Evolutionary conservation across 2,797 vertebrate species (phyloP), one percentile per base, ranked within the genome.

Genomic region (Falco columbarius): DNA sequence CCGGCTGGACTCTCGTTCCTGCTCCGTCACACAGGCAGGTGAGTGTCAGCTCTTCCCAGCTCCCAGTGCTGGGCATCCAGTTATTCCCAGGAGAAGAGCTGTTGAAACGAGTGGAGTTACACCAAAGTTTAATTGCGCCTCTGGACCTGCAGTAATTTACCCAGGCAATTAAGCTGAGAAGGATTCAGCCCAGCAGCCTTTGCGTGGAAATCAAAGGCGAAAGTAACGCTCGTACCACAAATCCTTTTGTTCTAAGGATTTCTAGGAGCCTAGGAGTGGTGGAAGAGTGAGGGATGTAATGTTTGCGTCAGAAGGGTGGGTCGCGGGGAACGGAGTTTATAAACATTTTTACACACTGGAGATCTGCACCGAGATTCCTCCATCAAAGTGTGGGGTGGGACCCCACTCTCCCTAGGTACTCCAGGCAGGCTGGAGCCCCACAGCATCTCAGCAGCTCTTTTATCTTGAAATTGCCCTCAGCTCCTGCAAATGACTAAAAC

Each of bases 291-390:
- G 77, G 75, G 68, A 22, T 24, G 86, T 36, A 6, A 32, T 6
- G 34, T 68, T 30, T 93, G 96, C 81, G 91, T 94, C 92, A 91
- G 52, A 12, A 85, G 95, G 93, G 87, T 77, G 96, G 95, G 81
- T 88, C 49, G 1, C 70, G 61, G 5, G 87, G 81, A 90, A 9
- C 70, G 4, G 84, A 5, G 68, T 86, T 95, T 79, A 51, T 72
- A 90, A 94, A 95, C 85, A 79, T 10, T 58, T 85, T 54, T 93
- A 81, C 74, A 24, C 52, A 2, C 65, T 9, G 74, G 49, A 95
- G 96, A 95, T 95, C 44, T 34, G 73, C 90, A 30, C 67, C 2
- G 9, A 91, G 87, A 95, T 94, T 94, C 89, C 82, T 58, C 54
- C 87, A 75, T 88, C 89, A 85, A 85, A 92, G 92, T 19, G 61